Conservation (phyloP, 2,888 invertebrate species). For the Cheilosia scutellata region DNA sequence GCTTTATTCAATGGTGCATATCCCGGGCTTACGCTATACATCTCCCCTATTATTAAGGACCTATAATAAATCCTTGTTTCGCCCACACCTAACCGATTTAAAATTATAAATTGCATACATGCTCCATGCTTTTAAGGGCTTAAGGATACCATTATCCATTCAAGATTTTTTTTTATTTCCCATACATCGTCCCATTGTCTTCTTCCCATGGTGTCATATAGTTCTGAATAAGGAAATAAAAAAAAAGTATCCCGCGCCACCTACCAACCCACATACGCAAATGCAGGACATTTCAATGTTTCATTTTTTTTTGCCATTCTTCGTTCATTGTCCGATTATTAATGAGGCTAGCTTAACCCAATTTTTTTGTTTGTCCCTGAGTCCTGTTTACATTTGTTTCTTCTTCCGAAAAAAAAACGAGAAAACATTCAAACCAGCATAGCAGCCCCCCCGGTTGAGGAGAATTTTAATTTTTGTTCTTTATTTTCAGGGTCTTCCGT, state of each 20-base stretch:
- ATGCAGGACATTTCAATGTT: conserved; percentile 36
- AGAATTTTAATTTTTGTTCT: conserved; percentile 25
- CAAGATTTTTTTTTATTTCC: conserved; percentile 6
- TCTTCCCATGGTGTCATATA: conserved; percentile 48
- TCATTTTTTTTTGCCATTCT: neutral
- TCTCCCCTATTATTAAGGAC: conserved; percentile 43
- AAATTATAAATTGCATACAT: conserved; percentile 69
- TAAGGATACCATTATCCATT: conserved; percentile 46
- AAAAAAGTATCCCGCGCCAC: conserved; percentile 1
- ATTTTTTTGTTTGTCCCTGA: conserved; percentile 23
- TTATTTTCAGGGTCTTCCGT: conserved; percentile 52
- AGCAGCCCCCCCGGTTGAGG: neutral
- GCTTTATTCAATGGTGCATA: conserved; percentile 6
- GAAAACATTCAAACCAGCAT: neutral
- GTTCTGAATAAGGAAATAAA: neutral
- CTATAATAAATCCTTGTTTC: conserved; percentile 53
- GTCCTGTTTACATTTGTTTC: conserved; percentile 66
- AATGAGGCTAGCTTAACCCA: conserved; percentile 73
- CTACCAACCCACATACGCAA: conserved; percentile 33
- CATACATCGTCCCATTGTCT: conserved; percentile 29
- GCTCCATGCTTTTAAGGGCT: conserved; percentile 55
- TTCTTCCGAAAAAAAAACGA: conserved; percentile 27
- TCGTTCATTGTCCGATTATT: conserved; percentile 66
- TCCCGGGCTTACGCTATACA: conserved; percentile 18
- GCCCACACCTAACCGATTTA: conserved; percentile 60